Conservation (phyloP, 1,140 invertebrate genomes). For the Lordiphosa stackelbergi region DNA sequence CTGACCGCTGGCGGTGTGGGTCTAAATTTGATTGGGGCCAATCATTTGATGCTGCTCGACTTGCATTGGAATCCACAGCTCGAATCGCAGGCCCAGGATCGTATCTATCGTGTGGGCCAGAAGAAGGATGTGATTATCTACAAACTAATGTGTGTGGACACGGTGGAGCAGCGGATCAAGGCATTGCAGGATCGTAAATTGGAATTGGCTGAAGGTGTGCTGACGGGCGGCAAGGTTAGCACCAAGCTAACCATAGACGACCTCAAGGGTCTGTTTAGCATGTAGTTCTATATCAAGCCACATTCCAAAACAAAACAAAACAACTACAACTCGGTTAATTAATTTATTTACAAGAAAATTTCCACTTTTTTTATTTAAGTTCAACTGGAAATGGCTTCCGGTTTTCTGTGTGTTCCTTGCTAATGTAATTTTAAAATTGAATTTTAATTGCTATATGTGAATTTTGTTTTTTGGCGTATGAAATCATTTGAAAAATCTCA, state of each 20-base stretch:
- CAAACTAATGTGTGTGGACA: constrained; percentile 90
- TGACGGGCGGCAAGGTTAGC: constrained; percentile 81
- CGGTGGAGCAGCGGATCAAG: constrained; percentile 91
- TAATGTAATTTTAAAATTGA: too few relatives aligned
- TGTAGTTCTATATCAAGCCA: constrained; percentile 65
- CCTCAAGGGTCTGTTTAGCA: constrained; percentile 86
- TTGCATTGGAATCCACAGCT: constrained; percentile 97
- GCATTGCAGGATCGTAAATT: constrained; percentile 88
- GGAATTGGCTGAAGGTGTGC: constrained; percentile 85
- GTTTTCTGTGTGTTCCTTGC: too few relatives aligned
- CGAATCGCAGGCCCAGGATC: constrained; percentile 93
- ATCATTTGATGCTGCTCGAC: constrained; percentile 93
- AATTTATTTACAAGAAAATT: too few relatives aligned
- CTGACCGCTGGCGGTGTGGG: constrained; percentile 94
- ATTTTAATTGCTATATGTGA: too few relatives aligned
- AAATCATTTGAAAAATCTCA: too few relatives aligned
- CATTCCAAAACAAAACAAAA: not conserved
- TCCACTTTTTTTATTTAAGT: too few relatives aligned
- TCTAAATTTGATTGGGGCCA: constrained; percentile 92
- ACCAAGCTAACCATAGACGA: constrained; percentile 87
- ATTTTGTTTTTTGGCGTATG: too few relatives aligned
- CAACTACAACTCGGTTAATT: too few relatives aligned
- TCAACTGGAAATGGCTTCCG: too few relatives aligned
- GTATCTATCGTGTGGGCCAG: constrained; percentile 94
- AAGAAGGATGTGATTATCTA: constrained; percentile 88